These are phyloP conservation scores for Cynopterus sphinx DNA, from an alignment of 2,797 vertebrate genomes.

Conservation along the genomic window DNA sequence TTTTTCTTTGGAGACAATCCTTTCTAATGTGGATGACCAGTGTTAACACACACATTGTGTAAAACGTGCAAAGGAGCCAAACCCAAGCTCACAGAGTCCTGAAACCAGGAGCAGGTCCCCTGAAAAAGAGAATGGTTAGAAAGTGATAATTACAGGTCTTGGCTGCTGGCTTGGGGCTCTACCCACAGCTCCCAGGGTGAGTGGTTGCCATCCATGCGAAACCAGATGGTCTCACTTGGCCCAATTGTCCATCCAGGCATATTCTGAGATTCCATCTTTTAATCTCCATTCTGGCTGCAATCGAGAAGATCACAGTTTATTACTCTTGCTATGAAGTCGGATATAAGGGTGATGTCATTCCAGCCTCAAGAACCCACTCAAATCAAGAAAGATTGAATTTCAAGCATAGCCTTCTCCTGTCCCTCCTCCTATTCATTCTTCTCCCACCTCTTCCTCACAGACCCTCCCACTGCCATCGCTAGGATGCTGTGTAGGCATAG, in stretches of 20 bases:
- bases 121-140: neutral
- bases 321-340: neutral
- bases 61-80: neutral
- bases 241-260: accelerated
- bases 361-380: neutral
- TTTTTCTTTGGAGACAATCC: neutral
- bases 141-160: neutral
- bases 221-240: neutral
- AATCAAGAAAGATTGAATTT: neutral
- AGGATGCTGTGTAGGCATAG: neutral
- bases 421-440: neutral
- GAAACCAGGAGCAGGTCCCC: too few species aligned
- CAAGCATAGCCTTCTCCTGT: accelerated
- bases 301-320: neutral
- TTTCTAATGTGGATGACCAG: neutral
- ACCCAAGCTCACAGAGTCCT: neutral
- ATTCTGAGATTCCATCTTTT: neutral
- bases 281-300: neutral
- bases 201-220: neutral
- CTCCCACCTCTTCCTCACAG: neutral
- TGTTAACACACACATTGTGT: neutral
- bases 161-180: neutral
- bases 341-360: neutral
- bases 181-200: neutral
- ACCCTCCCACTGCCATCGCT: neutral